These are phyloP conservation scores for Anoplopoma fimbria DNA, from an alignment of 2,113 vertebrate genomes.

Conservation along the genomic window DNA sequence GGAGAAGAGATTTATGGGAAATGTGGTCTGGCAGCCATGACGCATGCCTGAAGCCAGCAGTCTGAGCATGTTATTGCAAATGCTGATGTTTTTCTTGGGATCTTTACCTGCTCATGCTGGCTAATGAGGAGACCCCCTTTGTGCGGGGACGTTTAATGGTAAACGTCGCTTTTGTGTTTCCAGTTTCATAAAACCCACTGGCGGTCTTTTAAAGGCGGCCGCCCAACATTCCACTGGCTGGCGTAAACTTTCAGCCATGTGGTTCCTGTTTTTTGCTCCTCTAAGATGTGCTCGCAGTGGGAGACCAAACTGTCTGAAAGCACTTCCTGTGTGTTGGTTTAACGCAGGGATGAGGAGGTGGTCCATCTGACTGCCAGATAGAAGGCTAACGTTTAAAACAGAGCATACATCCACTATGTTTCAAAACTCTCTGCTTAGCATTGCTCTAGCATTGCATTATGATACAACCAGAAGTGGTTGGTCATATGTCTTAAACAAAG, in stretches of 20 bases:
- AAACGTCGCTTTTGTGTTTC: slow-evolving; percentile 66
- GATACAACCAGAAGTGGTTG: background rate
- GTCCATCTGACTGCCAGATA: slow-evolving; percentile 33
- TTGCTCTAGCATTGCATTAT: slow-evolving; percentile 52
- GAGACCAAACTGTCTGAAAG: slow-evolving; percentile 51
- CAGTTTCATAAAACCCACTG: slow-evolving; percentile 70
- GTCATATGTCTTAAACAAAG: slow-evolving; percentile 27
- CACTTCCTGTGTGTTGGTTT: slow-evolving; percentile 53
- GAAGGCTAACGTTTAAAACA: slow-evolving; percentile 14
- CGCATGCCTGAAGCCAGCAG: slow-evolving; percentile 60
- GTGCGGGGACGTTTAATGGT: slow-evolving; percentile 58
- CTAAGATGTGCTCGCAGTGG: slow-evolving; percentile 51
- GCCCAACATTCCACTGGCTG: slow-evolving; percentile 69
- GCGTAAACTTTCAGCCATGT: slow-evolving; percentile 64
- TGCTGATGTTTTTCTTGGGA: slow-evolving; percentile 67
- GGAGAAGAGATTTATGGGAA: slow-evolving; percentile 67
- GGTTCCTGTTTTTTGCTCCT: slow-evolving; percentile 73
- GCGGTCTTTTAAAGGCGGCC: slow-evolving; percentile 56
- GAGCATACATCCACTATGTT: slow-evolving; percentile 18
- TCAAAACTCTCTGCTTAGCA: slow-evolving; percentile 17
- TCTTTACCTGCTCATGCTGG: slow-evolving; percentile 24
- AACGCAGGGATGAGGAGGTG: slow-evolving; percentile 46
- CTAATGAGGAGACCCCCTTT: slow-evolving; percentile 75
- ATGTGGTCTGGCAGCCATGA: slow-evolving; percentile 70
- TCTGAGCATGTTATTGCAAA: slow-evolving; percentile 61